Evolutionary conservation across 2,113 vertebrate species (phyloP).

Genomic region (Oreotrochilus melanogaster): DNA sequence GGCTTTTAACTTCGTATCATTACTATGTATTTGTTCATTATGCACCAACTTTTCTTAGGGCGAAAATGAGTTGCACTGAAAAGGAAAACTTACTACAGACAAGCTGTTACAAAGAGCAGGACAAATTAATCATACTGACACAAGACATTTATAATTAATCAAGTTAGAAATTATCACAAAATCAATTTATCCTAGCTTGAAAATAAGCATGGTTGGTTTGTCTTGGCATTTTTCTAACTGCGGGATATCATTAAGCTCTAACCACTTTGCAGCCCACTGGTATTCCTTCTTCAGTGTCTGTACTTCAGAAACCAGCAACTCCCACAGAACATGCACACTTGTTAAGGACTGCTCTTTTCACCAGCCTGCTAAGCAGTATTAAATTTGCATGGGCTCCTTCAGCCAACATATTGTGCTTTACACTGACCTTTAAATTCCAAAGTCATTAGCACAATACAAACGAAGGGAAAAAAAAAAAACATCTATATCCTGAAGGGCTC

Average conservation of each 20-base stretch:
- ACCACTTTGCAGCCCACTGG: conserved; percentile 40
- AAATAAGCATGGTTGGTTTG: conserved; percentile 17
- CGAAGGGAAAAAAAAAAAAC: not conserved
- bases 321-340: not conserved
- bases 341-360: conserved; percentile 32
- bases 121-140: conserved; percentile 28
- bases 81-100: not conserved
- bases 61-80: not conserved
- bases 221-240: conserved; percentile 54
- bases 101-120: not conserved
- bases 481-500: not conserved
- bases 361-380: conserved; percentile 37
- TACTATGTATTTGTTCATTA: not conserved
- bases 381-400: conserved; percentile 65
- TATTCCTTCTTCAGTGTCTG: conserved; percentile 26
- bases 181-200: conserved; percentile 49
- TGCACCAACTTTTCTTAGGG: not conserved
- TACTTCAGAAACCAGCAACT: conserved; percentile 27
- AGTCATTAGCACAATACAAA: conserved; percentile 44
- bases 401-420: conserved; percentile 4
- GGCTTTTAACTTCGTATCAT: not conserved
- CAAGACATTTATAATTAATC: conserved; percentile 53
- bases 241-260: conserved; percentile 63
- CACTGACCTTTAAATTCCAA: conserved; percentile 55
- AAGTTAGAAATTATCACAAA: conserved; percentile 30